Evolutionary conservation across 92 coral and sea anemone genomes (phyloP).

Genomic region (Pocillopora grandis): DNA sequence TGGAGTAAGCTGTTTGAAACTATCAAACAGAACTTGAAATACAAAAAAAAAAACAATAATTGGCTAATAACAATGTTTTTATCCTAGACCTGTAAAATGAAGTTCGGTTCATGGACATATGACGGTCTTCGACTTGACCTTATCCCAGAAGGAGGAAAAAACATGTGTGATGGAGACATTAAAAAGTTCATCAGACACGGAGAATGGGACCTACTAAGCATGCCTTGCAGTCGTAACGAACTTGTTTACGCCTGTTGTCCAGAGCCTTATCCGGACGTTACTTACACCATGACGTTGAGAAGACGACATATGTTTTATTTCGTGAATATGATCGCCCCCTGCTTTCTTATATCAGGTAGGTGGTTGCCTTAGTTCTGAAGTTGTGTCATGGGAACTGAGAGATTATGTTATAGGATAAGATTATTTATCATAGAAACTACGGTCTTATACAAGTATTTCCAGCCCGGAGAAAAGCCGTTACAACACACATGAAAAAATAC

Average conservation of each 20-base stretch:
- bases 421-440: too few species aligned
- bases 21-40: neutral
- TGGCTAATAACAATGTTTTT: neutral
- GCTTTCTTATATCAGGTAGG: conserved; percentile 85
- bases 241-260: conserved; percentile 74
- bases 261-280: conserved; percentile 84
- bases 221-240: conserved; percentile 65
- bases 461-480: too few species aligned
- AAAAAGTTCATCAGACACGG: conserved; percentile 77
- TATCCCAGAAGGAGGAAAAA: conserved; percentile 41
- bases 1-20: neutral
- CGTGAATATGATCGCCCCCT: conserved; percentile 78
- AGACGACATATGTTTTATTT: conserved; percentile 81
- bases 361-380: neutral
- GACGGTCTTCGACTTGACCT: conserved; percentile 80
- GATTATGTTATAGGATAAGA: too few species aligned
- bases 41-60: too few species aligned
- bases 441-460: too few species aligned
- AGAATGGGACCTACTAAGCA: conserved; percentile 75
- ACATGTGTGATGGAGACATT: conserved; percentile 56
- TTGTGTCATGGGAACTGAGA: neutral
- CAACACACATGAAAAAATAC: too few species aligned
- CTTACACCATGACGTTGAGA: conserved; percentile 70
- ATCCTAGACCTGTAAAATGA: conserved; percentile 62
- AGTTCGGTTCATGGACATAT: conserved; percentile 90